Evolutionary conservation across 2,113 vertebrate species (phyloP).

Genomic region (Macquaria ambigua): DNA sequence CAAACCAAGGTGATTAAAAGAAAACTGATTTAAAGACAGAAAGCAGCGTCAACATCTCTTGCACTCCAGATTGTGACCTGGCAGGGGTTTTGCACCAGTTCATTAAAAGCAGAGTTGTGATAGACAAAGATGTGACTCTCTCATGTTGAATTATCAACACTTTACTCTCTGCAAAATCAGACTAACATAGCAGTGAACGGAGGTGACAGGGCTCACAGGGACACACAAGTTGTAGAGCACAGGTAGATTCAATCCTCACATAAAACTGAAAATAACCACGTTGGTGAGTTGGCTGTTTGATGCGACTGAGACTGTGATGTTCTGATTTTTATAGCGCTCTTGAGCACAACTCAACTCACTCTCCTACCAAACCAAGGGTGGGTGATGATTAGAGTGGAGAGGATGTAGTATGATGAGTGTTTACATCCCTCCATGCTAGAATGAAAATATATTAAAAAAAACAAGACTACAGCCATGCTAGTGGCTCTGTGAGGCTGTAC

Average conservation of each 20-base stretch:
- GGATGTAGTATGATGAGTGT: slow-evolving; percentile 39
- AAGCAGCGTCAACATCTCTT: not conserved
- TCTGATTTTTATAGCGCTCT: slow-evolving; percentile 18
- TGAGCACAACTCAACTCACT: slow-evolving; percentile 6
- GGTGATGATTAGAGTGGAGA: slow-evolving; percentile 30
- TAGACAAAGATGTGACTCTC: slow-evolving; percentile 11
- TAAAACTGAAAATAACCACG: slow-evolving; percentile 47
- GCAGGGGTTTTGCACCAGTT: slow-evolving; percentile 11
- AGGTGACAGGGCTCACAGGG: slow-evolving; percentile 25
- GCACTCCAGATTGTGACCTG: slow-evolving; percentile 34
- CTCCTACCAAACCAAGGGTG: slow-evolving; percentile 32
- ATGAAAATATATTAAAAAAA: not conserved
- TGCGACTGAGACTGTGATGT: slow-evolving; percentile 20
- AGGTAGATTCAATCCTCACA: slow-evolving; percentile 20
- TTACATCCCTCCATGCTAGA: slow-evolving; percentile 22
- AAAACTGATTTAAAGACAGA: slow-evolving; percentile 17
- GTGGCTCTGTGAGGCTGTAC: not conserved
- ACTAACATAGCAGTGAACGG: not conserved
- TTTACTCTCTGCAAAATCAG: slow-evolving; percentile 7
- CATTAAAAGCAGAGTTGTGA: slow-evolving; percentile 23
- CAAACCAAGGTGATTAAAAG: slow-evolving; percentile 4
- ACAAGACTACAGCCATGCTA: no score
- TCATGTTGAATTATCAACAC: slow-evolving; percentile 41
- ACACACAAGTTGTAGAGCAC: not conserved
- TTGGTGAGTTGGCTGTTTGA: slow-evolving; percentile 23